phyloP scores from a whole-genome alignment of 1,140 invertebrate genomes.

The Psilanteris sp. region DNA sequence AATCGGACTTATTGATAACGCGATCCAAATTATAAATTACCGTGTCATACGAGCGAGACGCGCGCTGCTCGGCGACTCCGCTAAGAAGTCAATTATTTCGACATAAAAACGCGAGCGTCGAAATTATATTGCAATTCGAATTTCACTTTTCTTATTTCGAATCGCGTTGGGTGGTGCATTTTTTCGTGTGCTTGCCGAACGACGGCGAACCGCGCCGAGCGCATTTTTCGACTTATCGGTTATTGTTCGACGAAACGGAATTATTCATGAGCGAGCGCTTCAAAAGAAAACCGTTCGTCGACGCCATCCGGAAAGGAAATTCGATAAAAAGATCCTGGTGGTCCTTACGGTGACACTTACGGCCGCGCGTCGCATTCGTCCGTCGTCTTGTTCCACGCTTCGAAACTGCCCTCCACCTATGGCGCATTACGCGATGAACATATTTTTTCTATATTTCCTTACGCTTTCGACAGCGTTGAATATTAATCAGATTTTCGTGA shows the following conservation, averaged over 20 bases:
- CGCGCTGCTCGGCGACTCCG: too few species aligned
- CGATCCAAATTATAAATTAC: slow-evolving; percentile 44
- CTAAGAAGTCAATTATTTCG: too few species aligned
- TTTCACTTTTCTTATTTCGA: too few species aligned
- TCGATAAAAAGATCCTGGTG: slow-evolving; percentile 66
- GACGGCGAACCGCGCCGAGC: slow-evolving; percentile 25
- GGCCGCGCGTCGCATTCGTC: slow-evolving; percentile 49
- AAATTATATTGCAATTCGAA: slow-evolving; percentile 41
- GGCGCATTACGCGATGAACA: slow-evolving; percentile 48
- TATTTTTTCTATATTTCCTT: slow-evolving; percentile 48
- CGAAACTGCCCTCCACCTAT: slow-evolving; percentile 29
- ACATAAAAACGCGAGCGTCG: neutral
- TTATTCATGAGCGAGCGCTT: slow-evolving; percentile 75
- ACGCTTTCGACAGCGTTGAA: slow-evolving; percentile 20
- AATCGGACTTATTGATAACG: slow-evolving; percentile 35
- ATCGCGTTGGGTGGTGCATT: too few species aligned
- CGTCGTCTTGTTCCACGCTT: slow-evolving; percentile 46
- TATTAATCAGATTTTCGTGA: slow-evolving; percentile 45
- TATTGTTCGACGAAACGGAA: slow-evolving; percentile 71
- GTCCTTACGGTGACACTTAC: slow-evolving; percentile 56
- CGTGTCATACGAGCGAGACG: neutral
- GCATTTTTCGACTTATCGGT: slow-evolving; percentile 72
- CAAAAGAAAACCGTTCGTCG: slow-evolving; percentile 69
- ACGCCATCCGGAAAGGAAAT: slow-evolving; percentile 68
- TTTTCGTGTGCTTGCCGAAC: too few species aligned